Conservation (phyloP, 2,797 vertebrate genomes). For the Orientallactaga sibirica region DNA sequence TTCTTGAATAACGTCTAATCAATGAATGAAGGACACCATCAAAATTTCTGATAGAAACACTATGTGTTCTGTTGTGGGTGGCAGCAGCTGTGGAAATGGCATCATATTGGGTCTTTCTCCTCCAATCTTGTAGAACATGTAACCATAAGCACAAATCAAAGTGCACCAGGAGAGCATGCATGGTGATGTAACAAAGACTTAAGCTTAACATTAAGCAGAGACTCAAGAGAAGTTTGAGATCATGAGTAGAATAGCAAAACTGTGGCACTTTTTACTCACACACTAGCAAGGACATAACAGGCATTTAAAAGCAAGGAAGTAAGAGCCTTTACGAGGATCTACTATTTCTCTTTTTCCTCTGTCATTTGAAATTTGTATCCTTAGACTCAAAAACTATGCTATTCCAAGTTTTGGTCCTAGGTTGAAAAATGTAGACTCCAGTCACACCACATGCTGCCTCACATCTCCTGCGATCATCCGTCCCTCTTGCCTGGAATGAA, state of each 20-base stretch:
- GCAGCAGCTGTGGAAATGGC: neutral
- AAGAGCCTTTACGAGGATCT: neutral
- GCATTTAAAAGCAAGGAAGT: slow-evolving; percentile 10
- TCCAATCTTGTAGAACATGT: neutral
- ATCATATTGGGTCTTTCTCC: neutral
- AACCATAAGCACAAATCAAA: neutral
- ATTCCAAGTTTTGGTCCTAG: neutral
- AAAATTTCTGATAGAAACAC: slow-evolving; percentile 26
- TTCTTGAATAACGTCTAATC: neutral
- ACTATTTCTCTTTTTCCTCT: slow-evolving; percentile 9
- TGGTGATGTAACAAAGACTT: slow-evolving; percentile 1
- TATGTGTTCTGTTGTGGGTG: neutral
- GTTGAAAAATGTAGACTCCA: neutral
- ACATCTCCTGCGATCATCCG: slow-evolving; percentile 63
- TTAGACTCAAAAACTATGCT: neutral
- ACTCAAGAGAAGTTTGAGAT: neutral
- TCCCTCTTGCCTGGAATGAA: slow-evolving; percentile 88
- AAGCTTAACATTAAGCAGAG: neutral
- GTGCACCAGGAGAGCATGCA: neutral
- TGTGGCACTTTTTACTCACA: neutral
- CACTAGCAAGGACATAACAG: neutral
- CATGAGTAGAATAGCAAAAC: slow-evolving; percentile 2
- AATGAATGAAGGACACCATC: slow-evolving; percentile 9
- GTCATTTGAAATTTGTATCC: neutral
- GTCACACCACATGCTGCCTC: neutral